Evolutionary conservation across 2,797 vertebrate genomes (phyloP).

Genomic region (Adelosebastes latens): DNA sequence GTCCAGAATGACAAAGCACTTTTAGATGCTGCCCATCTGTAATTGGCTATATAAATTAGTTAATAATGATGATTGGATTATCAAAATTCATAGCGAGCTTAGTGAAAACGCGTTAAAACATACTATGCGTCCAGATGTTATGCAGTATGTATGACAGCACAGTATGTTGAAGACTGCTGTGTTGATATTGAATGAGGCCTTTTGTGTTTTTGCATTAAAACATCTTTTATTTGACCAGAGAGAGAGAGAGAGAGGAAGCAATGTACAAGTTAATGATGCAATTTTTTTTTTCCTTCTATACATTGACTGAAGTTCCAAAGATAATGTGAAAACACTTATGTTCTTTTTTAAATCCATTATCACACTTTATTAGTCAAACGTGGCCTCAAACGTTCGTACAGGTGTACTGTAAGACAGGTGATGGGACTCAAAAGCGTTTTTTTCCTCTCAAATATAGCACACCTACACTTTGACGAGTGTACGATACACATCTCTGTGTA

Average conservation of each 20-base stretch:
- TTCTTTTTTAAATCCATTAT: background rate
- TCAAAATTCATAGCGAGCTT: background rate
- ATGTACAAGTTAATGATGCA: background rate
- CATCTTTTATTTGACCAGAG: background rate
- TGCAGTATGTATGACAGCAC: background rate
- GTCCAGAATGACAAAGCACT: background rate
- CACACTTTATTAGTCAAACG: conserved; percentile 4
- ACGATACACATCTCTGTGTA: conserved; percentile 5
- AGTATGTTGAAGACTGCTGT: conserved; percentile 7
- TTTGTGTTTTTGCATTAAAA: background rate
- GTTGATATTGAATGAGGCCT: conserved; percentile 4
- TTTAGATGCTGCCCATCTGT: background rate
- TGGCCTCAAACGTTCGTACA: background rate
- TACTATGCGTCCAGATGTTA: conserved; percentile 8
- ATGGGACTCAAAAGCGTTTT: background rate
- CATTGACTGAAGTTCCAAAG: background rate
- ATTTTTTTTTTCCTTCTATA: background rate
- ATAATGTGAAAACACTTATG: conserved; percentile 8
- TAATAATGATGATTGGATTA: background rate
- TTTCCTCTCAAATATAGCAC: background rate
- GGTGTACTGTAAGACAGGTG: background rate
- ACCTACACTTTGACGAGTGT: conserved; percentile 32
- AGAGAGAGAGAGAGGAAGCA: background rate
- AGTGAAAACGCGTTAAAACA: background rate
- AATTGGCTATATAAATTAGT: background rate